These are phyloP conservation scores for Caloenas nicobarica DNA, from an alignment of 2,113 vertebrate genomes.

Conservation along the genomic window DNA sequence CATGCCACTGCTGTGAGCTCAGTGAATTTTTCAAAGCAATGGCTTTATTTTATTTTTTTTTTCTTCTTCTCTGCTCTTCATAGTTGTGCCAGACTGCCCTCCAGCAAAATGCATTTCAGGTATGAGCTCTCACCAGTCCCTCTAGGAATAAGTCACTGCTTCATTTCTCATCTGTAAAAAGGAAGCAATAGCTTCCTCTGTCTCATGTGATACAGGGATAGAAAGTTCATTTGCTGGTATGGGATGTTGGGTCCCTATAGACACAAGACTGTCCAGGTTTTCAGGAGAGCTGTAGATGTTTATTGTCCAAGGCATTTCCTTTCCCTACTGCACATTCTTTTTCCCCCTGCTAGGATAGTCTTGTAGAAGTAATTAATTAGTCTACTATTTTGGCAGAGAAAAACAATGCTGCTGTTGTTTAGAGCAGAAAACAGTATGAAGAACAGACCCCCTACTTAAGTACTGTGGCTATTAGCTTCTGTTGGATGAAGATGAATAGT, in stretches of 20 bases:
- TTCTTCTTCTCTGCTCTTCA: neutral
- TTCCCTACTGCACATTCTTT: neutral
- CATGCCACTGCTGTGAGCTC: neutral
- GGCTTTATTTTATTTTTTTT: constrained; percentile 20
- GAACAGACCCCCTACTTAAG: neutral
- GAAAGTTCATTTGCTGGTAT: neutral
- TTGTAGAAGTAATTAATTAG: neutral
- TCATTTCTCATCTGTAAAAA: constrained; percentile 10
- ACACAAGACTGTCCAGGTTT: neutral
- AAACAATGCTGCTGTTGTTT: neutral
- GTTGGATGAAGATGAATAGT: neutral
- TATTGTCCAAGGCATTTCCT: neutral
- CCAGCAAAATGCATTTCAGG: constrained; percentile 34
- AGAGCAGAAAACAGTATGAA: neutral
- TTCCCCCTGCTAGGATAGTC: neutral
- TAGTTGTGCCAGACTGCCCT: neutral
- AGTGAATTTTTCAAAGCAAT: constrained; percentile 17
- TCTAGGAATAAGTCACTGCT: constrained; percentile 31
- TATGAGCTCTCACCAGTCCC: neutral
- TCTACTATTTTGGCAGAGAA: neutral
- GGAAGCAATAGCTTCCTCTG: neutral
- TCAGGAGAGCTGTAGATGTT: neutral
- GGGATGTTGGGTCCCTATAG: neutral
- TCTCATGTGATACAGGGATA: neutral
- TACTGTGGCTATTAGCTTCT: neutral